Conservation (phyloP, 2,113 vertebrate genomes). For the Varanus salvator region DNA sequence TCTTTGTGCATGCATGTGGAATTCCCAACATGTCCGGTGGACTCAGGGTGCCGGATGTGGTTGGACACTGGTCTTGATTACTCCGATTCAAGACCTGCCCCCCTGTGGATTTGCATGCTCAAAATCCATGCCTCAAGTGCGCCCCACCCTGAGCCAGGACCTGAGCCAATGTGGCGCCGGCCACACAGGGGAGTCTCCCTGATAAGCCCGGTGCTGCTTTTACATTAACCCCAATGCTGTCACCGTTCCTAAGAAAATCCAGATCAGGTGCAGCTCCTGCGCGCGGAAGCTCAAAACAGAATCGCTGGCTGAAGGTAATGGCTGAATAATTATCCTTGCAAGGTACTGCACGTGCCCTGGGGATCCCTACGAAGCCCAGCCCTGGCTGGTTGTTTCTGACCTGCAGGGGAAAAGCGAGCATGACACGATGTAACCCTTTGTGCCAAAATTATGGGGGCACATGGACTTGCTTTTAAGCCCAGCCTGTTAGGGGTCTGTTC, state of each 20-base stretch:
- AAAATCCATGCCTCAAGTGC: background rate
- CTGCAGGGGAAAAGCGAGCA: slow-evolving; percentile 44
- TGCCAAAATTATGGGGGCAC: slow-evolving; percentile 46
- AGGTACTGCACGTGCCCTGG: background rate
- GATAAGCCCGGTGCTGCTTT: no score
- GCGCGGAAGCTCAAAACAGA: background rate
- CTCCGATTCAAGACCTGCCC: background rate
- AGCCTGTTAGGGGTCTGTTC: slow-evolving; percentile 22
- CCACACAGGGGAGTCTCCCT: background rate
- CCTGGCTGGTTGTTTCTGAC: slow-evolving; percentile 37
- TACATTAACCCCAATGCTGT: background rate
- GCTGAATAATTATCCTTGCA: background rate
- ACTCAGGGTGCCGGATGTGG: background rate
- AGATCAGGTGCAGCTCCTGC: fast-evolving
- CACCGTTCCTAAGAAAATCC: background rate
- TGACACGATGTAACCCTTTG: slow-evolving; percentile 52
- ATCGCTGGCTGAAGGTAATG: background rate
- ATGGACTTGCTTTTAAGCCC: slow-evolving; percentile 61
- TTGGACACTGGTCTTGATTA: background rate
- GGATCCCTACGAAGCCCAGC: slow-evolving; percentile 27
- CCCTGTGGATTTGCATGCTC: no score
- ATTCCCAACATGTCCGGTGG: background rate
- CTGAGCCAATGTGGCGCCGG: background rate
- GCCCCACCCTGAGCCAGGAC: background rate
- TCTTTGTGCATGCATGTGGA: background rate